These are phyloP conservation scores for Varanus komodoensis DNA, from an alignment of 2,113 vertebrate genomes.

Conservation along the genomic window DNA sequence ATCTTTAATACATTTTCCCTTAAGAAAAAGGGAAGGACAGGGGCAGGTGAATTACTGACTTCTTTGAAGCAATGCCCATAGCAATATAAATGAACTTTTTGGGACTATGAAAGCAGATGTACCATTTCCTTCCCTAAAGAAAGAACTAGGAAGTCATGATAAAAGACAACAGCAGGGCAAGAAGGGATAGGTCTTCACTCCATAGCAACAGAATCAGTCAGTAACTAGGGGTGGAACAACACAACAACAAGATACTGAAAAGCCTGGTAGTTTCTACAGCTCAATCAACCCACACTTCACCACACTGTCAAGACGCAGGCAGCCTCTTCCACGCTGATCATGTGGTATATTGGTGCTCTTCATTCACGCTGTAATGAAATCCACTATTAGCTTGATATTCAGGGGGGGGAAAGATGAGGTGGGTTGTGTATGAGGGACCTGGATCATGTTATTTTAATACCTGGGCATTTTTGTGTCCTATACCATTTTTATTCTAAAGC, in stretches of 20 bases:
- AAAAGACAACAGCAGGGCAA: not conserved
- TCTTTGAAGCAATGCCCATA: not conserved
- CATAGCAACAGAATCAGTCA: not conserved
- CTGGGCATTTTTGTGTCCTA: not conserved
- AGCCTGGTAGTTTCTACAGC: not conserved
- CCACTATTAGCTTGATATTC: no score
- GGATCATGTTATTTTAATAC: conserved; percentile 2
- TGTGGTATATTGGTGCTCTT: not conserved
- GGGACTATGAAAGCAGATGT: not conserved
- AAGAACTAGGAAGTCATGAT: not conserved
- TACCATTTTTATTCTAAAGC: not conserved
- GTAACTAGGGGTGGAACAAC: not conserved
- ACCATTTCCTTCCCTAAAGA: not conserved
- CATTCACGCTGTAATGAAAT: not conserved
- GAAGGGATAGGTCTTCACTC: not conserved
- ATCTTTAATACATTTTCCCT: not conserved
- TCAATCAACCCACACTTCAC: not conserved
- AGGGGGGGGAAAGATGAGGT: not conserved
- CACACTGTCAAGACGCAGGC: not conserved
- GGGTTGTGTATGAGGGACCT: not conserved
- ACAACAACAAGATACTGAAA: not conserved
- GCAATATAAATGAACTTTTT: no score
- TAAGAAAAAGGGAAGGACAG: not conserved
- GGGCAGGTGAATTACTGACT: not conserved
- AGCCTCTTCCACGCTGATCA: not conserved